These are phyloP conservation scores for Cheilosia vernalis DNA, from an alignment of 2,888 invertebrate genomes.

Conservation along the genomic window DNA sequence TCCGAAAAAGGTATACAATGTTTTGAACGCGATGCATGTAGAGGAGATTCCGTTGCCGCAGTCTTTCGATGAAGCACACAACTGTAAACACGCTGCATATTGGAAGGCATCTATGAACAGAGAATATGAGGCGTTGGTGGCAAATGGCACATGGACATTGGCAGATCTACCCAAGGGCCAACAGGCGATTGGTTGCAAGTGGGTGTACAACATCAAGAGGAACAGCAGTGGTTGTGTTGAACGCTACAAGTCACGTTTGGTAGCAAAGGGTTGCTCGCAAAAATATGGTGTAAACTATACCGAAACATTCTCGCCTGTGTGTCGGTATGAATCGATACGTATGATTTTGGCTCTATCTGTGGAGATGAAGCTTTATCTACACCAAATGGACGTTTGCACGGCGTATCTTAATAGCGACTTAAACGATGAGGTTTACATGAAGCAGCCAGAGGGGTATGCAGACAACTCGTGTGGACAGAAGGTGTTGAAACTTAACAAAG, in stretches of 20 bases:
- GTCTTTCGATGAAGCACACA: slow-evolving; percentile 18
- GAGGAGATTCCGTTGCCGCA: slow-evolving; percentile 24
- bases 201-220: slow-evolving; percentile 59
- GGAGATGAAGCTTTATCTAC: slow-evolving; percentile 39
- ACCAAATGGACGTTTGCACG: slow-evolving; percentile 58
- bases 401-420: slow-evolving; percentile 46
- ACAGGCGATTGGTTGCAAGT: slow-evolving; percentile 66
- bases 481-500: slow-evolving; percentile 21
- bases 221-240: slow-evolving; percentile 14
- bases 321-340: slow-evolving; percentile 32
- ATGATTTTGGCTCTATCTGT: slow-evolving; percentile 34
- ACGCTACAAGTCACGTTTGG: slow-evolving; percentile 21
- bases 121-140: slow-evolving; percentile 68
- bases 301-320: slow-evolving; percentile 45
- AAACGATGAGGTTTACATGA: slow-evolving; percentile 52
- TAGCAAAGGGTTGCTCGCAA: slow-evolving; percentile 26
- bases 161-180: slow-evolving; percentile 53
- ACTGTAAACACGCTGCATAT: slow-evolving; percentile 3
- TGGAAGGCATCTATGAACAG: slow-evolving; percentile 69
- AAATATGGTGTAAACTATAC: slow-evolving; percentile 19
- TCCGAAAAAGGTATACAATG: slow-evolving; percentile 44
- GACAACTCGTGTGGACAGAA: slow-evolving; percentile 7
- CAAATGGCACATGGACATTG: slow-evolving; percentile 49
- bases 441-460: slow-evolving; percentile 24
- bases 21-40: slow-evolving; percentile 32